These are phyloP conservation scores for Drosophila cognata DNA, from an alignment of 2,888 invertebrate genomes.

Conservation along the genomic window DNA sequence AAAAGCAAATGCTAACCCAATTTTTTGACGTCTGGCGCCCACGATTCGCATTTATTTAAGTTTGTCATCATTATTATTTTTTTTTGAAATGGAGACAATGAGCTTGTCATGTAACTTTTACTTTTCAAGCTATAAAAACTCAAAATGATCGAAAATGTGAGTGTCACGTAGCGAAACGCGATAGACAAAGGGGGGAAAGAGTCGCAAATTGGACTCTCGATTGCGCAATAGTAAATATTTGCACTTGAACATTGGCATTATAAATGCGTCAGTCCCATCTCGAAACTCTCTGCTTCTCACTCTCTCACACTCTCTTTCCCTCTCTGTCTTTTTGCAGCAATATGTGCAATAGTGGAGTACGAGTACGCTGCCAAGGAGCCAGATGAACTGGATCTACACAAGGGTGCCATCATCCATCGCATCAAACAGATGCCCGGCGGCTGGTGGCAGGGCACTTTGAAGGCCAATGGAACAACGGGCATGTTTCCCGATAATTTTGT, in stretches of 20 bases:
- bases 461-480: conserved; percentile 89
- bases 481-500: conserved; percentile 98
- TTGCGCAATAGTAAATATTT: conserved; percentile 72
- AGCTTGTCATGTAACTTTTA: conserved; percentile 76
- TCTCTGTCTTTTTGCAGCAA: conserved; percentile 79
- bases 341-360: conserved; percentile 94
- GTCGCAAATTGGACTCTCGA: conserved; percentile 28
- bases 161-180: conserved; percentile 62
- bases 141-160: conserved; percentile 39
- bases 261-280: conserved; percentile 52
- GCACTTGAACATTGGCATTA: conserved; percentile 55
- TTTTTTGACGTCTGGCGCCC: conserved; percentile 31
- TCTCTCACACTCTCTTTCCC: conserved; percentile 3
- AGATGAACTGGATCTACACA: conserved; percentile 93
- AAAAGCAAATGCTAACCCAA: conserved; percentile 16
- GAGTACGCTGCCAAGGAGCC: conserved; percentile 94
- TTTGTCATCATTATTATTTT: not conserved
- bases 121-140: conserved; percentile 55
- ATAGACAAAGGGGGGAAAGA: conserved; percentile 22
- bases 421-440: conserved; percentile 92
- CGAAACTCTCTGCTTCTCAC: conserved; percentile 33
- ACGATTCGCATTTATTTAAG: conserved; percentile 14
- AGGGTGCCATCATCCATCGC: conserved; percentile 93
- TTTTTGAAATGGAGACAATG: conserved; percentile 45
- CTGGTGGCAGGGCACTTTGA: conserved; percentile 96